Evolutionary conservation across 2,797 vertebrate genomes (phyloP).

Genomic region (Heliangelus exortis): DNA sequence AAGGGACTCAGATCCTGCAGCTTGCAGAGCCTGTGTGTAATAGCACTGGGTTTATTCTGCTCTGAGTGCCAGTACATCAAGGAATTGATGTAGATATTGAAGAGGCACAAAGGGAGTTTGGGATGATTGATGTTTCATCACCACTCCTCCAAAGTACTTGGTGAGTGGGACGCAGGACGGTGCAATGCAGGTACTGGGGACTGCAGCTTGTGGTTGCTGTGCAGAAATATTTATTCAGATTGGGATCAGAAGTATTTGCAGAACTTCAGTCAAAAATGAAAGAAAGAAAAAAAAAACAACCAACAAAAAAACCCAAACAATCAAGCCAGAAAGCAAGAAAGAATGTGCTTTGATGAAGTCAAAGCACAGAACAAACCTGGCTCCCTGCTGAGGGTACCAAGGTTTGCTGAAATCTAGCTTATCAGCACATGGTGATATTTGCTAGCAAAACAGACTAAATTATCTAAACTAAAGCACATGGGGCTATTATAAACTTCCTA

Average conservation of each 20-base stretch:
- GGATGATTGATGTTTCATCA: neutral
- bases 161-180: neutral
- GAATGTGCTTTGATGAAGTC: slow-evolving; percentile 37
- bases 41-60: neutral
- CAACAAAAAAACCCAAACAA: too few species aligned
- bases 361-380: slow-evolving; percentile 18
- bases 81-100: neutral
- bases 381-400: slow-evolving; percentile 9
- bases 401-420: slow-evolving; percentile 50
- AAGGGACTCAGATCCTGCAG: neutral
- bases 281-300: neutral
- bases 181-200: neutral
- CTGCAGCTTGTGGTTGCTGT: neutral
- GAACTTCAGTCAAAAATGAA: neutral
- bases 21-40: neutral
- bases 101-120: neutral
- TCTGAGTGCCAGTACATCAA: neutral
- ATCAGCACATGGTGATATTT: slow-evolving; percentile 43
- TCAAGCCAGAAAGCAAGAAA: neutral
- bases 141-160: neutral
- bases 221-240: slow-evolving; percentile 3
- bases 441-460: slow-evolving; percentile 33
- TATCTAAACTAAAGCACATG: slow-evolving; percentile 49
- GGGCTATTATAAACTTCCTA: neutral
- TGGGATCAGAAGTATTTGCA: slow-evolving; percentile 39